Conservation (phyloP, 2,888 invertebrate genomes). For the Lobophora halterata region DNA sequence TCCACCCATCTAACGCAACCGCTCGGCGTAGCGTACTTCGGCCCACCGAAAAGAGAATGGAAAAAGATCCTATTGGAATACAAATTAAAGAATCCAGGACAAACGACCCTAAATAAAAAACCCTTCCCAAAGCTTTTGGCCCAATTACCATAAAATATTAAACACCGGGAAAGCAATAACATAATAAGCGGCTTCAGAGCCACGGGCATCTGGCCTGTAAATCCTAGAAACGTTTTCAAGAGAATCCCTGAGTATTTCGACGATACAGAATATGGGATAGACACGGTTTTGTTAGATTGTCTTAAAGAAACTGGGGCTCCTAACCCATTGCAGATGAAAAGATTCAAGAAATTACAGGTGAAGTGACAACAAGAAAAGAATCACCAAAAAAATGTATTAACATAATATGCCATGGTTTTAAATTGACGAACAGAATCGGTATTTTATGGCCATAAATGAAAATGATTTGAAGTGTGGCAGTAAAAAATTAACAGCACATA, state of each 20-base stretch:
- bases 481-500: neutral
- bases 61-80: conserved; percentile 23
- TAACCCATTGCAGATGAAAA: neutral
- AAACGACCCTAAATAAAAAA: conserved; percentile 8
- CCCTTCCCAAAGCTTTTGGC: conserved; percentile 2
- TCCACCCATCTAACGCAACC: conserved; percentile 30
- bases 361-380: no score
- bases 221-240: conserved; percentile 27
- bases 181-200: conserved; percentile 28
- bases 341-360: conserved; percentile 1
- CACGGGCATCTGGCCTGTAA: conserved; percentile 25
- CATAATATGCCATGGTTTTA: neutral
- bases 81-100: conserved; percentile 21
- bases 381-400: no score
- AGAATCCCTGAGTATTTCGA: conserved; percentile 22
- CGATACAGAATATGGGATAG: conserved; percentile 2
- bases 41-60: conserved; percentile 29
- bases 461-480: neutral
- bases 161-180: conserved; percentile 11
- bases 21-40: conserved; percentile 28
- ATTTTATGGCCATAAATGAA: conserved; percentile 1
- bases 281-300: no score
- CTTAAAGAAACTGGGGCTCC: no score
- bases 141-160: no score
- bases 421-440: neutral